Conservation (phyloP, 2,113 vertebrate species). For the Acanthisitta chloris region DNA sequence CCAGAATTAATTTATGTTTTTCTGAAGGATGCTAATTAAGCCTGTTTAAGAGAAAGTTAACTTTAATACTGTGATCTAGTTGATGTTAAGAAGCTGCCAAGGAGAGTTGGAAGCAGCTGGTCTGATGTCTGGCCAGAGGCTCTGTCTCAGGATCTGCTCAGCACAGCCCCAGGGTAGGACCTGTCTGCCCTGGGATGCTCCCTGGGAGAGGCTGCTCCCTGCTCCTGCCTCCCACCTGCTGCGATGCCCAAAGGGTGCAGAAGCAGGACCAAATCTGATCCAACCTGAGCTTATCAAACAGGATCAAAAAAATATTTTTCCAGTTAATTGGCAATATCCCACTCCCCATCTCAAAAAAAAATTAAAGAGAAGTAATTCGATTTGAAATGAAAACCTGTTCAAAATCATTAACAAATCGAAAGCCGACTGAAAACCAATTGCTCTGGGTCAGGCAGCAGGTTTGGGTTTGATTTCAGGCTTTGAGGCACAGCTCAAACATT, state of each 20-base stretch:
- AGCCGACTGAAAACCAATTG: not conserved
- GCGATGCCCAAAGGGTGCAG: not conserved
- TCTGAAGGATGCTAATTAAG: conserved; percentile 71
- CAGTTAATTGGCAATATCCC: not conserved
- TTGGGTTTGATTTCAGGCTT: not conserved
- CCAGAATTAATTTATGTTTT: conserved; percentile 72
- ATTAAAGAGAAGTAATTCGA: not conserved
- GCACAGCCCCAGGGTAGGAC: not conserved
- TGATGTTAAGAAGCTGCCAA: conserved; percentile 22
- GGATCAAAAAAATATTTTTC: not conserved
- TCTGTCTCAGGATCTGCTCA: rapidly evolving
- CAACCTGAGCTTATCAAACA: not conserved
- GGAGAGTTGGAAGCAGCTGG: not conserved
- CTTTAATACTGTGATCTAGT: conserved; percentile 56
- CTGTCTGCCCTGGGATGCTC: rapidly evolving
- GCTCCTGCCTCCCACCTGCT: not conserved
- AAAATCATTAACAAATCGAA: not conserved
- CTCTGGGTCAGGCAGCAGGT: not conserved
- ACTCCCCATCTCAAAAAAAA: not conserved
- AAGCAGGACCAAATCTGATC: not conserved
- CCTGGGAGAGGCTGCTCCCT: not conserved
- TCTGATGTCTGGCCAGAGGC: not conserved
- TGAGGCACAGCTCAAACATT: not conserved
- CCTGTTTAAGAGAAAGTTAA: conserved; percentile 72
- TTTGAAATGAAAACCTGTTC: not conserved